phyloP scores from a whole-genome alignment of 2,113 vertebrate species.

The Rutilus rutilus region DNA sequence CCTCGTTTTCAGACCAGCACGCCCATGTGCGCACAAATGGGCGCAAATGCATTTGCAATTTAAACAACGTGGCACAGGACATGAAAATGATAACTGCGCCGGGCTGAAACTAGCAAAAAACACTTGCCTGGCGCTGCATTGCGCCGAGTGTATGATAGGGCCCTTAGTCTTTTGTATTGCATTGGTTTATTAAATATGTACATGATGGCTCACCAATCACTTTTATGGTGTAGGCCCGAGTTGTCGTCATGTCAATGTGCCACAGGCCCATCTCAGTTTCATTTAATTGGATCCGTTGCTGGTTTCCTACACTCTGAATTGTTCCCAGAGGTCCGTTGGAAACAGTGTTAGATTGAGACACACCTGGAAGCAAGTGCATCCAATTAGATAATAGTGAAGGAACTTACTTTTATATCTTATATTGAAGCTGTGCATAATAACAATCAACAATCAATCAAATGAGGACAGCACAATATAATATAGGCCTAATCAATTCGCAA shows the following conservation, averaged over 20 bases:
- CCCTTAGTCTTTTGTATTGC: not conserved
- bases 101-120: too few species aligned
- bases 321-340: conserved; percentile 66
- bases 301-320: conserved; percentile 69
- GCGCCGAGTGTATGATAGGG: too few species aligned
- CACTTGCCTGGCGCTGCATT: too few species aligned
- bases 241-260: conserved; percentile 65
- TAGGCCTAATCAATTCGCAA: not conserved
- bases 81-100: too few species aligned
- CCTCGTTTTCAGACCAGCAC: too few species aligned
- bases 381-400: too few species aligned
- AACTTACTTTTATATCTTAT: not conserved
- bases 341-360: conserved; percentile 58
- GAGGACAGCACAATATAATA: not conserved
- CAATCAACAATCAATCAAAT: too few species aligned
- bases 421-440: not conserved
- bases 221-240: conserved; percentile 70
- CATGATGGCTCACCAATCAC: conserved; percentile 68
- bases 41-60: too few species aligned
- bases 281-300: conserved; percentile 63
- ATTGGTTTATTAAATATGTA: not conserved
- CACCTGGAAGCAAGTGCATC: conserved; percentile 56
- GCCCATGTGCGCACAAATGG: too few species aligned
- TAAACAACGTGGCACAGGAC: too few species aligned
- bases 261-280: conserved; percentile 61